Evolutionary conservation across 2,797 vertebrate species (phyloP).

Genomic region (Lemur catta): DNA sequence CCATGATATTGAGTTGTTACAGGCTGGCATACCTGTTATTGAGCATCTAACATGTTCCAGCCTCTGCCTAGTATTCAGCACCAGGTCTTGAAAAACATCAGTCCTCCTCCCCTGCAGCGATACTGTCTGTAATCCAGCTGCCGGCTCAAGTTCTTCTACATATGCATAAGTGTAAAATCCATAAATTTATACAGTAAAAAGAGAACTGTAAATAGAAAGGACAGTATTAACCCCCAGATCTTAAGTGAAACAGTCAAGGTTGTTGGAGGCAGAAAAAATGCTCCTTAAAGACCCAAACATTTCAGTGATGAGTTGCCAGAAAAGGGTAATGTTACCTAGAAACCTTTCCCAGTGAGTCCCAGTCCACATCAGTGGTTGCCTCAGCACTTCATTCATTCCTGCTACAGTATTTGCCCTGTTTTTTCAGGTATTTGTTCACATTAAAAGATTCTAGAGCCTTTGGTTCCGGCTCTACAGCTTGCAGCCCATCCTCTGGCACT

Average conservation of each 20-base stretch:
- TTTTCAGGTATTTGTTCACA: not conserved
- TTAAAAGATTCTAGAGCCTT: not conserved
- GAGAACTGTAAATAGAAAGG: not conserved
- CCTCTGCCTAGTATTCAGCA: not conserved
- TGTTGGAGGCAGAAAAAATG: not conserved
- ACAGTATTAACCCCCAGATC: not conserved
- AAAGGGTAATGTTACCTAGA: not conserved
- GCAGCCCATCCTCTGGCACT: not conserved
- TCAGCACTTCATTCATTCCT: not conserved
- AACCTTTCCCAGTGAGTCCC: not conserved
- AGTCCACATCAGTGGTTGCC: no score
- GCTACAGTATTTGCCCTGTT: not conserved
- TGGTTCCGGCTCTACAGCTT: no score
- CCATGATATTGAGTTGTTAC: not conserved
- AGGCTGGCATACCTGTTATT: not conserved
- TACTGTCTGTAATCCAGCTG: not conserved
- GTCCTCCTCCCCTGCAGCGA: accelerated
- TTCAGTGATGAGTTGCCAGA: not conserved
- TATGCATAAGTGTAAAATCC: not conserved
- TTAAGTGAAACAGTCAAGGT: not conserved
- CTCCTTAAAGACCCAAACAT: not conserved
- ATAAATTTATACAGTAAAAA: not conserved
- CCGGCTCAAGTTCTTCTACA: not conserved
- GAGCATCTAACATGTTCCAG: not conserved
- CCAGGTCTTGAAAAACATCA: not conserved